These are phyloP conservation scores for Plebejus anna DNA, from an alignment of 2,888 invertebrate species.

Conservation along the genomic window DNA sequence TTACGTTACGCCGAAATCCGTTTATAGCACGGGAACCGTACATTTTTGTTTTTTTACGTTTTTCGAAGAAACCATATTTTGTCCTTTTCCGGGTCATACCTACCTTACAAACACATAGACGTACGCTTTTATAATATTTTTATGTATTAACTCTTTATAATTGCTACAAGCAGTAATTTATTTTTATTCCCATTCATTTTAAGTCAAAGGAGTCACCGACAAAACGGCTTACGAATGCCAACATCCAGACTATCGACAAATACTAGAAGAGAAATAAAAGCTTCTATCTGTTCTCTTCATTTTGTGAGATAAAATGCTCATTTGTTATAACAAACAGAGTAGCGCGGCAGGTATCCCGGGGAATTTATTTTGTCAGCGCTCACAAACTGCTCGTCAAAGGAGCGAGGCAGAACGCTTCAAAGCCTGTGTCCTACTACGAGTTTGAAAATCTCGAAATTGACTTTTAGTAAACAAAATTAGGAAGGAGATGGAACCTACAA, in stretches of 20 bases:
- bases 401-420: constrained; percentile 46
- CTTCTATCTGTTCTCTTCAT: background rate
- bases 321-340: constrained; percentile 10
- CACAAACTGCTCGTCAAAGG: constrained; percentile 44
- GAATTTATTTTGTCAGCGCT: constrained; percentile 40
- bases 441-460: background rate
- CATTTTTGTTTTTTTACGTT: background rate
- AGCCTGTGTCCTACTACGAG: constrained; percentile 34
- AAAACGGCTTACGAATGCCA: constrained; percentile 1
- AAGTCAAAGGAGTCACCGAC: background rate
- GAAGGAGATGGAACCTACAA: too few relatives aligned
- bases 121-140: too few relatives aligned
- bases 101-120: too few relatives aligned
- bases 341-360: constrained; percentile 28
- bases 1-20: too few relatives aligned
- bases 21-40: too few relatives aligned
- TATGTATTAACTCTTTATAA: too few relatives aligned
- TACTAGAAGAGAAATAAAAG: background rate
- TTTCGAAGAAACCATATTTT: too few relatives aligned
- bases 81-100: too few relatives aligned
- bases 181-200: background rate
- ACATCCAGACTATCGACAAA: background rate
- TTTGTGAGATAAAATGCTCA: constrained; percentile 15
- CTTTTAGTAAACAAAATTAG: background rate
- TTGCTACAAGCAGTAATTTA: background rate